phyloP scores from a whole-genome alignment of 2,888 invertebrate species.

The Laspeyria flexula region DNA sequence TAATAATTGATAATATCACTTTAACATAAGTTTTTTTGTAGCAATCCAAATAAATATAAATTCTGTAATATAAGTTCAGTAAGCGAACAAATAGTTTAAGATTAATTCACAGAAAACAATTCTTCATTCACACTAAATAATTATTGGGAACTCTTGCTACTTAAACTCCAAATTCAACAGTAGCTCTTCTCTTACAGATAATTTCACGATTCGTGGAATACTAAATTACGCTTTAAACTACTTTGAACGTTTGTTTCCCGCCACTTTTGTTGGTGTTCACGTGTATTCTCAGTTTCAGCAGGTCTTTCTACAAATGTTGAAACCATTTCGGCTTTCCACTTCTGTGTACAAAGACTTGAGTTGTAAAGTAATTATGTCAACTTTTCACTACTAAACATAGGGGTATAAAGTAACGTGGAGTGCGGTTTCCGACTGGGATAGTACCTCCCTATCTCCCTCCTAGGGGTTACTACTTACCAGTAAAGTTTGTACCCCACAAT shows the following conservation, averaged over 20 bases:
- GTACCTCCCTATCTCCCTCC: neutral
- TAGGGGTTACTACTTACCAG: neutral
- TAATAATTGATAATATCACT: too few species aligned
- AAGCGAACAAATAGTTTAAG: too few species aligned
- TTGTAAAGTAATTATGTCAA: slow-evolving; percentile 7
- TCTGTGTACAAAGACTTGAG: slow-evolving; percentile 1
- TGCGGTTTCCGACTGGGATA: neutral
- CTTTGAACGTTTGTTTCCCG: slow-evolving; percentile 10
- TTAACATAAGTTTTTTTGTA: too few species aligned
- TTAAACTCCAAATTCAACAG: slow-evolving; percentile 13
- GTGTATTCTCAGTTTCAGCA: neutral
- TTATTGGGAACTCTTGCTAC: too few species aligned
- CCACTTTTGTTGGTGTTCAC: neutral
- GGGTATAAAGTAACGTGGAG: neutral
- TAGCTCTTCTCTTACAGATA: slow-evolving; percentile 16
- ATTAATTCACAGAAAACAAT: too few species aligned
- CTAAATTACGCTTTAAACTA: slow-evolving; percentile 3
- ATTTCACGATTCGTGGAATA: slow-evolving; percentile 10
- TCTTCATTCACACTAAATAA: too few species aligned
- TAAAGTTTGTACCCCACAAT: neutral
- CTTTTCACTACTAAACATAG: slow-evolving; percentile 1
- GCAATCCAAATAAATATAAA: too few species aligned
- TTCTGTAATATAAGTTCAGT: too few species aligned
- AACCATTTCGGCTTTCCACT: neutral
- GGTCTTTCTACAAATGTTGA: neutral